Conservation (phyloP, 2,888 invertebrate genomes). For the Junonia oenone region DNA sequence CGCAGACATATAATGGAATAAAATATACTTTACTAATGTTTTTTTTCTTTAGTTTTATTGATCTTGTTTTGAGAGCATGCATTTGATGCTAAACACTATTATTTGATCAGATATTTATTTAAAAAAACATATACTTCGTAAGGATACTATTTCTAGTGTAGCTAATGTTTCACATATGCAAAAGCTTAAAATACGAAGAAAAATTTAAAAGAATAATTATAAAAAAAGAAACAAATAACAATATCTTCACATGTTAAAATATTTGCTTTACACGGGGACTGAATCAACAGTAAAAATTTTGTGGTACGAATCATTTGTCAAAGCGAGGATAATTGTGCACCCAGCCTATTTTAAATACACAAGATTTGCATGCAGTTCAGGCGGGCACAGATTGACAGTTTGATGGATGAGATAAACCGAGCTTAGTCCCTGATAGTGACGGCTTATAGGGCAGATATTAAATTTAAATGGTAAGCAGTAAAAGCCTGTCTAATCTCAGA, state of each 20-base stretch:
- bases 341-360: conserved; percentile 17
- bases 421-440: conserved; percentile 25
- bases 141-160: too few species aligned
- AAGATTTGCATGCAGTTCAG: conserved; percentile 23
- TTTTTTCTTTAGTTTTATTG: background rate
- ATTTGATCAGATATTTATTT: too few species aligned
- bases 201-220: too few species aligned
- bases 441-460: conserved; percentile 24
- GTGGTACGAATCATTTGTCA: background rate
- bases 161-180: too few species aligned
- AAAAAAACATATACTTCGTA: too few species aligned
- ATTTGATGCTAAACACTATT: too few species aligned
- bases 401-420: conserved; percentile 32
- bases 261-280: background rate
- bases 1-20: conserved; percentile 4
- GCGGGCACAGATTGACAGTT: conserved; percentile 29
- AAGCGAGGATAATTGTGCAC: conserved; percentile 17
- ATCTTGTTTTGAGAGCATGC: background rate
- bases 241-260: background rate
- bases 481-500: conserved; percentile 20
- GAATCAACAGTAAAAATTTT: background rate
- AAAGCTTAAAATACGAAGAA: too few species aligned
- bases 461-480: conserved; percentile 27
- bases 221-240: too few species aligned
- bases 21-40: too few species aligned